A percentile compares a stretch with the other conserved stretches of the same genome.
phyloP scores from a whole-genome alignment of 1,140 invertebrate species.

The Drosophila oshimai region DNA sequence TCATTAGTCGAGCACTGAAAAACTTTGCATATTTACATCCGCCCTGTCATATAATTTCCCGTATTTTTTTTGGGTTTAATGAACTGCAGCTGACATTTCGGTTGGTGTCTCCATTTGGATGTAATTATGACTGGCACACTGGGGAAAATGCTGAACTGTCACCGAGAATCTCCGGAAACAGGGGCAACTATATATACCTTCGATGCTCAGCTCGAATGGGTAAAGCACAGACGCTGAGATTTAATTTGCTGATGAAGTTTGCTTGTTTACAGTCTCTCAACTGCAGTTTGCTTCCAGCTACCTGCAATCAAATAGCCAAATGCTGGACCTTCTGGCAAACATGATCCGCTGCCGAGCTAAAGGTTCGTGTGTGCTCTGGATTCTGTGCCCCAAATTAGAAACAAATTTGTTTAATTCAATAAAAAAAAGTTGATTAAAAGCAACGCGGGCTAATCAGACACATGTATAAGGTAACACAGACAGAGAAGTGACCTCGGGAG shows the following conservation, averaged over 20 bases:
- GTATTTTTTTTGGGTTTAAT: conserved; percentile 27
- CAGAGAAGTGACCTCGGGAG: too few relatives aligned
- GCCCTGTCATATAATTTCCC: conserved; percentile 11
- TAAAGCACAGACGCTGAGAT: conserved; percentile 27
- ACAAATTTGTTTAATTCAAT: conserved; percentile 76
- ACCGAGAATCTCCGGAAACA: neutral
- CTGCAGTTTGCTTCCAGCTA: conserved; percentile 14
- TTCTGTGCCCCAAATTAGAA: conserved; percentile 54
- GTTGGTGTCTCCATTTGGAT: conserved; percentile 2
- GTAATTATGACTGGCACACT: conserved; percentile 56
- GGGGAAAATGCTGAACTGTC: conserved; percentile 38
- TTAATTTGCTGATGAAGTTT: conserved; percentile 60
- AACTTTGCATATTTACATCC: conserved; percentile 44
- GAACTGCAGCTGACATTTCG: conserved; percentile 57
- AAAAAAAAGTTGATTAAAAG: conserved; percentile 66
- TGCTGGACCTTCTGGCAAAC: conserved; percentile 29
- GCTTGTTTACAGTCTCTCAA: conserved; percentile 22
- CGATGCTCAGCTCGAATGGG: neutral
- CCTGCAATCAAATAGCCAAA: conserved; percentile 41
- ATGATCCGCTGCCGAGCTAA: conserved; percentile 32
- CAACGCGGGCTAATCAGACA: conserved; percentile 36
- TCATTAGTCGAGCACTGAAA: conserved; percentile 50
- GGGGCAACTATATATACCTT: neutral
- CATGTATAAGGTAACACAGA: too few relatives aligned
- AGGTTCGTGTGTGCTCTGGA: conserved; percentile 1